Percentiles rank a stretch among this genome's conserved stretches.
Evolutionary conservation across 2,888 invertebrate genomes (phyloP).

Genomic region (Pterostichus madidus): DNA sequence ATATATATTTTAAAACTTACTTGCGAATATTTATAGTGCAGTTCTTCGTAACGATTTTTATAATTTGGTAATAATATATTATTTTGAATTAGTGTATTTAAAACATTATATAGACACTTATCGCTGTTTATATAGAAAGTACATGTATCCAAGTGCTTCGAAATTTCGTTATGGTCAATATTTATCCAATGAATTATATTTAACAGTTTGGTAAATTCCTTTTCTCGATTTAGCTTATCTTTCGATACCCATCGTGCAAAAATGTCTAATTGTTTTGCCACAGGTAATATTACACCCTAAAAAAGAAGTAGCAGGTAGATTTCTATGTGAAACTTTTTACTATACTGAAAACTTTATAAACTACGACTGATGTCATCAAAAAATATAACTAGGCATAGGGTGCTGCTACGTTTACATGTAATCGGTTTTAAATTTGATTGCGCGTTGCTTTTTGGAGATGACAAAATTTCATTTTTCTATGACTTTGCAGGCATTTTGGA

Average conservation of each 20-base stretch:
- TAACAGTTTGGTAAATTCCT: slow-evolving; percentile 79
- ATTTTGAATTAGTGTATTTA: slow-evolving; percentile 76
- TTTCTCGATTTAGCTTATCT: slow-evolving; percentile 78
- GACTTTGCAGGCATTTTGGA: too few species aligned
- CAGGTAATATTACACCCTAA: slow-evolving; percentile 75
- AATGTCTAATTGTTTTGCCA: slow-evolving; percentile 77
- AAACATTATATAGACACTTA: slow-evolving; percentile 79
- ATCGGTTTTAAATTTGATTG: too few species aligned
- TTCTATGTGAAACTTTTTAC: too few species aligned
- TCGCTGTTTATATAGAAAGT: slow-evolving; percentile 81
- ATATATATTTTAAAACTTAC: slow-evolving; percentile 70
- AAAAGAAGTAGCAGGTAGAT: slow-evolving; percentile 67
- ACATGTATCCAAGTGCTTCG: slow-evolving; percentile 80
- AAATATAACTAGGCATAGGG: too few species aligned
- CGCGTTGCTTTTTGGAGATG: too few species aligned
- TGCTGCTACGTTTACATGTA: too few species aligned
- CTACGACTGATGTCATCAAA: too few species aligned
- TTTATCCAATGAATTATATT: slow-evolving; percentile 77
- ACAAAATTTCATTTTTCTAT: too few species aligned
- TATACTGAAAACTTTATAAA: too few species aligned
- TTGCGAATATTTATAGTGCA: slow-evolving; percentile 77
- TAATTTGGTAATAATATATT: slow-evolving; percentile 78
- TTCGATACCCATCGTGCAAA: slow-evolving; percentile 80
- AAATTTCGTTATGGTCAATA: slow-evolving; percentile 77
- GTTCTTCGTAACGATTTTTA: slow-evolving; percentile 77